phyloP scores from a whole-genome alignment of 2,113 vertebrate genomes.

The Halcyon senegalensis region DNA sequence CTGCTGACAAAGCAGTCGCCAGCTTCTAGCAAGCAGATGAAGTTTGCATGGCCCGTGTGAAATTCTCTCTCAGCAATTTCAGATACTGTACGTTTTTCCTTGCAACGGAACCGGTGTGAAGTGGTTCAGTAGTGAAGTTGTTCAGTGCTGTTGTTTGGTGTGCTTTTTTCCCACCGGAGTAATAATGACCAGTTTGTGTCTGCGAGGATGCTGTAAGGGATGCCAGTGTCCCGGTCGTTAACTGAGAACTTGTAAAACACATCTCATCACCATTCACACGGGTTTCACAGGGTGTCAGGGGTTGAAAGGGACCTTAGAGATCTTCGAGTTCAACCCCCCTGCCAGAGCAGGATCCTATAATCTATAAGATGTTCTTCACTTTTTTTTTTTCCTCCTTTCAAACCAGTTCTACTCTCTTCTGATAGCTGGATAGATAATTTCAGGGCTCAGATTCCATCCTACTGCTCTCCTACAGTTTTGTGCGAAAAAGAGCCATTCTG shows the following conservation, averaged over 20 bases:
- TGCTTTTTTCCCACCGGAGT: background rate
- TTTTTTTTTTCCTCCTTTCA: background rate
- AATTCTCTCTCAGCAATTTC: background rate
- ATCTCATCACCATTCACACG: background rate
- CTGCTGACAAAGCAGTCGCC: background rate
- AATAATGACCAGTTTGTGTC: background rate
- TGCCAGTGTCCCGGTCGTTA: background rate
- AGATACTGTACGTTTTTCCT: background rate
- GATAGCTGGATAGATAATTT: background rate
- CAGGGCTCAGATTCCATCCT: background rate
- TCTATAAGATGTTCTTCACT: background rate
- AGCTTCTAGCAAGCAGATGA: background rate
- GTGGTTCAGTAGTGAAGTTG: background rate
- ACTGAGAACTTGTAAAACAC: background rate
- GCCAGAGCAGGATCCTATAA: too few species aligned
- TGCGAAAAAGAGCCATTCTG: background rate
- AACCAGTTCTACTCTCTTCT: background rate
- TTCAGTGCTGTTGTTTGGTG: background rate
- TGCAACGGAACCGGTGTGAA: background rate
- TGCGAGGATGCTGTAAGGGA: background rate
- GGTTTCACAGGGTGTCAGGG: too few species aligned
- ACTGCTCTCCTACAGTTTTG: background rate
- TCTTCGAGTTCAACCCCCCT: too few species aligned
- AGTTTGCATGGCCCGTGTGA: background rate
- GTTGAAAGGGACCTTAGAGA: too few species aligned